Conservation (phyloP, 2,113 vertebrate genomes). For the Pampusana beccarii region DNA sequence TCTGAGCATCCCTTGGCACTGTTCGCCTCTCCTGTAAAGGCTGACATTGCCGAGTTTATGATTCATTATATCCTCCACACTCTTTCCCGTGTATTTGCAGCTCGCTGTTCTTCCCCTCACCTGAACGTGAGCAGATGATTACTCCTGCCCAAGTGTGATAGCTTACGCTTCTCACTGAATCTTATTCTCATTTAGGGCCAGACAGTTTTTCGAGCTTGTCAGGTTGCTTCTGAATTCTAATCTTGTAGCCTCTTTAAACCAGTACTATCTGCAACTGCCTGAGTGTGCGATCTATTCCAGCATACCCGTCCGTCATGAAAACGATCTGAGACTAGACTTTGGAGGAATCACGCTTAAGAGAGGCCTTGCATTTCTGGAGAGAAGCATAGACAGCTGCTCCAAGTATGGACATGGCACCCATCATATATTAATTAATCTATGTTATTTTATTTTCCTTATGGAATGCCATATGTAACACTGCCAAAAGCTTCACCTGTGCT, state of each 20-base stretch:
- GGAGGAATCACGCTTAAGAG: neutral
- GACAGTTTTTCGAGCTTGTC: neutral
- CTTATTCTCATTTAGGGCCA: neutral
- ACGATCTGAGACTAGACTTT: neutral
- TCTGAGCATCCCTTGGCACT: neutral
- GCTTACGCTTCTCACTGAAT: neutral
- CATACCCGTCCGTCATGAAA: accelerated
- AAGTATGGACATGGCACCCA: neutral
- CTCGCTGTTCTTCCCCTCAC: neutral
- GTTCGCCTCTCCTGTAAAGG: neutral
- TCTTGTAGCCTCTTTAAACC: neutral
- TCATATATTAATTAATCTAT: neutral
- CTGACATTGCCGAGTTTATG: neutral
- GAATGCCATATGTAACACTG: neutral
- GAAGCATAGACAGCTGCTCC: neutral
- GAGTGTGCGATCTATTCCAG: neutral
- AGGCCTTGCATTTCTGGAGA: neutral
- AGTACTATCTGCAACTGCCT: neutral
- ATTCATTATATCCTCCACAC: neutral
- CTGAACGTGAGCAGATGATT: neutral
- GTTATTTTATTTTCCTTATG: neutral
- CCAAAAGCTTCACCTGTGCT: neutral
- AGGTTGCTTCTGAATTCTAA: neutral
- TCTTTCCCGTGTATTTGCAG: neutral
- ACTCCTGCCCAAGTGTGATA: neutral